Evolutionary conservation across 2,888 invertebrate genomes (phyloP).

Genomic region (Julus scanicus): DNA sequence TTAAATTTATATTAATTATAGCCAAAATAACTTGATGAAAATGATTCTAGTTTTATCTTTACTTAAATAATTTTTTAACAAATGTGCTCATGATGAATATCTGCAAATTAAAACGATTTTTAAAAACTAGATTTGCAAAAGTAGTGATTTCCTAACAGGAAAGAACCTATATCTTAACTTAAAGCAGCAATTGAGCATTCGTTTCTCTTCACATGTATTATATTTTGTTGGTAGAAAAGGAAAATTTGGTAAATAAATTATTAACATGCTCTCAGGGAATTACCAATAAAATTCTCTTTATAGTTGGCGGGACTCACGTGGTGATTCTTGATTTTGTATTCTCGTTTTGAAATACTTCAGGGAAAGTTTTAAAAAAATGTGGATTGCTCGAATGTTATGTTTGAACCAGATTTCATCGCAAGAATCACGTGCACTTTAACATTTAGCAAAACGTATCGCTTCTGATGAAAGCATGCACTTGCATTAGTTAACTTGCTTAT

Average conservation of each 20-base stretch:
- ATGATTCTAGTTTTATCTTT: too few species aligned
- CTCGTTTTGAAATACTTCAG: not conserved
- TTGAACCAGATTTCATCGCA: not conserved
- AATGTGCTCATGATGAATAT: too few species aligned
- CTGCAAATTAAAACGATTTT: too few species aligned
- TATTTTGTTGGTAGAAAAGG: not conserved
- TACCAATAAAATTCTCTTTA: not conserved
- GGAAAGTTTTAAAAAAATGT: not conserved
- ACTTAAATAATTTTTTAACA: too few species aligned
- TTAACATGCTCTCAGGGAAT: not conserved
- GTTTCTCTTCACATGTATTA: too few species aligned
- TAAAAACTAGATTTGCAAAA: too few species aligned
- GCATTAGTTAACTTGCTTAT: not conserved
- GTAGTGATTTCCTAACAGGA: too few species aligned
- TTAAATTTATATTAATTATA: too few species aligned
- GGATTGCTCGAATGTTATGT: not conserved
- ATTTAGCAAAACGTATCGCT: not conserved
- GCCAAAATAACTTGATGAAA: too few species aligned
- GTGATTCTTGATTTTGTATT: not conserved
- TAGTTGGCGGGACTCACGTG: not conserved
- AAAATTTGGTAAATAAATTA: not conserved
- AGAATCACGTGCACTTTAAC: not conserved
- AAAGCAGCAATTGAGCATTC: too few species aligned
- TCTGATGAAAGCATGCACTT: not conserved
- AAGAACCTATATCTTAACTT: too few species aligned